Conservation (phyloP, 2,113 vertebrate species). For the Pseudopodoces humilis region DNA sequence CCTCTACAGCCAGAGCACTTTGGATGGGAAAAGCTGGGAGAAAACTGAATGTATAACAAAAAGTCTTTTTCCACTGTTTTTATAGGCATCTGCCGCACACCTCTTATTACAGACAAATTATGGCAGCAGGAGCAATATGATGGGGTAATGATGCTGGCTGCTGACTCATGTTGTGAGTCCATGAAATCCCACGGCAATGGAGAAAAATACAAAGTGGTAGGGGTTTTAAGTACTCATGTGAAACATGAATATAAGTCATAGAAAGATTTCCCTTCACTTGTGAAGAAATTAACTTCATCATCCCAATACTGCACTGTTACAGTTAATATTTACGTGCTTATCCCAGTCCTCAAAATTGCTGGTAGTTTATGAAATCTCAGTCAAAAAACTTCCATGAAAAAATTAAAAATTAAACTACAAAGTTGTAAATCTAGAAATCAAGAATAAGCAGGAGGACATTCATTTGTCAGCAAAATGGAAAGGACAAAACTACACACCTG, state of each 20-base stretch:
- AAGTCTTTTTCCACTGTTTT: background rate
- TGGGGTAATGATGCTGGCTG: background rate
- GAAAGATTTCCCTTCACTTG: background rate
- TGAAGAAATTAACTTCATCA: background rate
- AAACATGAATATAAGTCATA: background rate
- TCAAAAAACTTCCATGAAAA: background rate
- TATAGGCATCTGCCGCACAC: background rate
- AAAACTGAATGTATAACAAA: background rate
- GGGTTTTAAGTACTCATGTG: background rate
- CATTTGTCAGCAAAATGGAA: background rate
- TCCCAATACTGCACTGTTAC: background rate
- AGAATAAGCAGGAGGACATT: background rate
- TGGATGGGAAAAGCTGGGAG: background rate
- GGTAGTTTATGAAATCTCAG: background rate
- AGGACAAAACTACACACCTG: conserved; percentile 78
- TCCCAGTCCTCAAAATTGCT: background rate
- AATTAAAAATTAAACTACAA: background rate
- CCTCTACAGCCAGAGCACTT: background rate
- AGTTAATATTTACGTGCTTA: background rate
- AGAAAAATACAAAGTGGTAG: background rate
- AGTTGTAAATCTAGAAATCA: background rate
- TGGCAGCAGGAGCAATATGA: background rate
- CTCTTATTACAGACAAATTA: background rate
- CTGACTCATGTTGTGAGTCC: background rate
- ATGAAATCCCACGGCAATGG: background rate